phyloP scores from a whole-genome alignment of 2,888 invertebrate species.

The Yponomeuta malinellus region DNA sequence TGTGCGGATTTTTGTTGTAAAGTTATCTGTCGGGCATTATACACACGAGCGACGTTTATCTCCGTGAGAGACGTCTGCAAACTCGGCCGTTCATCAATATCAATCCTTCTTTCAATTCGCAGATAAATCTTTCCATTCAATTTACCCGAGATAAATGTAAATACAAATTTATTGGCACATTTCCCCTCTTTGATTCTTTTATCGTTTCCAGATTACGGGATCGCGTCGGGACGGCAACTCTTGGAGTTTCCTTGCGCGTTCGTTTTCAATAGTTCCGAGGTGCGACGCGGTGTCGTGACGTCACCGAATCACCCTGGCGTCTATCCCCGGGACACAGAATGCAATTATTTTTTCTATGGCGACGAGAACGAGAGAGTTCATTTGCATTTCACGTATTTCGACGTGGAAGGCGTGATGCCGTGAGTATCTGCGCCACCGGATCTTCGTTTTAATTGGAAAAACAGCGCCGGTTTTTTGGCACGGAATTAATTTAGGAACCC shows the following conservation, averaged over 20 bases:
- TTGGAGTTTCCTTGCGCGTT: slow-evolving; percentile 90
- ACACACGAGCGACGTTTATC: neutral
- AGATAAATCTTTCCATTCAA: slow-evolving; percentile 27
- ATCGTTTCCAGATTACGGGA: slow-evolving; percentile 85
- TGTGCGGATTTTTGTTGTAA: too few species aligned
- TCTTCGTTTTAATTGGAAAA: slow-evolving; percentile 1
- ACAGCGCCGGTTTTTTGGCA: neutral
- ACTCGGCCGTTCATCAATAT: neutral
- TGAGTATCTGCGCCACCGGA: slow-evolving; percentile 75
- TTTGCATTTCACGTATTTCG: slow-evolving; percentile 92
- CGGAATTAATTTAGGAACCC: neutral
- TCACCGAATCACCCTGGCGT: slow-evolving; percentile 94
- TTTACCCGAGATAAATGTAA: slow-evolving; percentile 20
- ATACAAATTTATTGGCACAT: slow-evolving; percentile 12
- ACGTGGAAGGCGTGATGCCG: slow-evolving; percentile 96
- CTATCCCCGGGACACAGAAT: slow-evolving; percentile 92
- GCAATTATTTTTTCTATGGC: slow-evolving; percentile 94
- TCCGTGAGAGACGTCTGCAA: neutral
- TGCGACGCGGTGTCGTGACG: slow-evolving; percentile 84
- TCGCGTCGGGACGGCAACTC: slow-evolving; percentile 86
- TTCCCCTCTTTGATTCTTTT: slow-evolving; percentile 6
- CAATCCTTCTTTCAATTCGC: slow-evolving; percentile 21
- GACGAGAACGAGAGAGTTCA: slow-evolving; percentile 83
- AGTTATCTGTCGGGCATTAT: too few species aligned
- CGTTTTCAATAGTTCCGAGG: slow-evolving; percentile 88